Evolutionary conservation across 2,113 vertebrate species (phyloP).

Genomic region (Aphelocoma coerulescens): DNA sequence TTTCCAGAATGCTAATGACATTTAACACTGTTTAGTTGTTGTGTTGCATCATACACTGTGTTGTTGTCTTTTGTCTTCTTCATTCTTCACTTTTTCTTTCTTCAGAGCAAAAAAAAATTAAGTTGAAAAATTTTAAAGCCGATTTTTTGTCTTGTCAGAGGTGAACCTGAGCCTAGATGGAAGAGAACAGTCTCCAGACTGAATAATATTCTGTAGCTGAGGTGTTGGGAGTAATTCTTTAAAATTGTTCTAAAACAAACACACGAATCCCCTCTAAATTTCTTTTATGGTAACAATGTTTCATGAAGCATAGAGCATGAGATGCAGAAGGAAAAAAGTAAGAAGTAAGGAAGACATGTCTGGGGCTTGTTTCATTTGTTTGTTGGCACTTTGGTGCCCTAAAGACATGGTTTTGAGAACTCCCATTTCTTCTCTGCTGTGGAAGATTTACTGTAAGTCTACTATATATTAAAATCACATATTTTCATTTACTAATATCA

Average conservation of each 20-base stretch:
- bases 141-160: neutral
- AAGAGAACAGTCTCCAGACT: neutral
- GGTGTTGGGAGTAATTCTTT: neutral
- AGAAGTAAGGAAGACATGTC: neutral
- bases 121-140: neutral
- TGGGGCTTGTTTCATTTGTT: neutral
- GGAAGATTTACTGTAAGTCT: neutral
- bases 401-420: neutral
- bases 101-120: neutral
- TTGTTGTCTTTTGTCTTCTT: neutral
- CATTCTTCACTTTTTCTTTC: neutral
- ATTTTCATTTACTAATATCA: neutral
- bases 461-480: neutral
- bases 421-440: neutral
- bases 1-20: slow-evolving; percentile 10
- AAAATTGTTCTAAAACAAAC: neutral
- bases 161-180: neutral
- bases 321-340: neutral
- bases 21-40: neutral
- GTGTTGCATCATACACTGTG: neutral
- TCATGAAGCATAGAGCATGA: neutral
- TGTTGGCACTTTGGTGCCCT: neutral
- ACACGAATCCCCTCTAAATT: neutral
- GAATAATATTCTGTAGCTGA: neutral
- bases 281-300: neutral